These are phyloP conservation scores for Sclerodermus sp. DNA, from an alignment of 2,888 invertebrate genomes.

Conservation along the genomic window DNA sequence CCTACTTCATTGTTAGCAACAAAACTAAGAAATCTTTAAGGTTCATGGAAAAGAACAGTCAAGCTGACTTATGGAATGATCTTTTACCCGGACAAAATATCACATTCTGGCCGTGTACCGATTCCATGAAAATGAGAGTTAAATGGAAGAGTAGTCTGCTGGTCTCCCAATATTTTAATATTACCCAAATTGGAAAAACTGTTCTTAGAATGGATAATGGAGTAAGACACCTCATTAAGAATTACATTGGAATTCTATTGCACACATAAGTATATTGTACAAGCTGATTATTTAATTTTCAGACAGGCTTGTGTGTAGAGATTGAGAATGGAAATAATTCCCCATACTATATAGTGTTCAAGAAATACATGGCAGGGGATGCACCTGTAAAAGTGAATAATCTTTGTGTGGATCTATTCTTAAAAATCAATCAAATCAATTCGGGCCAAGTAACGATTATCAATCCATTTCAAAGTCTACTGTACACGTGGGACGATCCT, in stretches of 20 bases:
- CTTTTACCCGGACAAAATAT: constrained; percentile 69
- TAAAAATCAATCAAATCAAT: constrained; percentile 73
- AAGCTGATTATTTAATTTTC: constrained; percentile 6
- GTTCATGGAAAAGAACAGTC: constrained; percentile 85
- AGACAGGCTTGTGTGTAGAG: constrained; percentile 70
- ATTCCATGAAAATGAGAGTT: constrained; percentile 78
- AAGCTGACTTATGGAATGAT: constrained; percentile 82
- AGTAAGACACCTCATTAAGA: constrained; percentile 63
- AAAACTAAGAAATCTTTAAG: constrained; percentile 64
- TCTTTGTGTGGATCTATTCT: constrained; percentile 76
- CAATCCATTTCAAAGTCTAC: constrained; percentile 73
- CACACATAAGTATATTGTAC: background rate
- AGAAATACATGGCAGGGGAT: constrained; percentile 74
- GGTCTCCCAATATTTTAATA: constrained; percentile 76
- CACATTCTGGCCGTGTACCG: constrained; percentile 82
- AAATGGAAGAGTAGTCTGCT: constrained; percentile 76
- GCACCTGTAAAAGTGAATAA: constrained; percentile 85
- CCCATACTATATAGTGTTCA: constrained; percentile 75
- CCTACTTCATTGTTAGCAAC: constrained; percentile 78
- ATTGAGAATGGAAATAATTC: constrained; percentile 74
- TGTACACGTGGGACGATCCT: constrained; percentile 88
- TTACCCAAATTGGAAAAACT: constrained; percentile 70
- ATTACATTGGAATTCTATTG: no score
- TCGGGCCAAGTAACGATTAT: constrained; percentile 71
- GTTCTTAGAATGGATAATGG: constrained; percentile 83